Evolutionary conservation across 2,888 invertebrate genomes (phyloP).

Genomic region (Nipponacmea schrenckii): DNA sequence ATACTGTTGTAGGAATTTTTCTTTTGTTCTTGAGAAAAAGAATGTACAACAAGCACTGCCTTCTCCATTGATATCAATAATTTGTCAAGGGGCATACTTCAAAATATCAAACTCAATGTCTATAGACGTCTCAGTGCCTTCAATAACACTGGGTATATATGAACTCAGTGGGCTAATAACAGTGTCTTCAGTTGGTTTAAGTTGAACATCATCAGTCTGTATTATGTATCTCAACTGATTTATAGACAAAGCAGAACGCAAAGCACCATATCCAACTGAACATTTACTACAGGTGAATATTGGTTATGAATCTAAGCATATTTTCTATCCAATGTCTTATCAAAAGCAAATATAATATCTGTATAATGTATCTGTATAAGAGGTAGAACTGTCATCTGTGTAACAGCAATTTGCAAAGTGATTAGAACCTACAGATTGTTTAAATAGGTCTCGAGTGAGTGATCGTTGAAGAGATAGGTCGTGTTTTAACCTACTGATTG

Average conservation of each 20-base stretch:
- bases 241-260: neutral
- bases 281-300: slow-evolving; percentile 1
- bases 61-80: neutral
- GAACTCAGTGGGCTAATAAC: neutral
- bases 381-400: neutral
- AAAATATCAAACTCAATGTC: slow-evolving; percentile 1
- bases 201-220: neutral
- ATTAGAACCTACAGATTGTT: slow-evolving; percentile 31
- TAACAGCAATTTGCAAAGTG: slow-evolving; percentile 28
- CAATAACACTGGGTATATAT: neutral
- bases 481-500: no score
- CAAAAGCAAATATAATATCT: neutral
- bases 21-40: neutral
- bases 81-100: neutral
- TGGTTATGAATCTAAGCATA: neutral
- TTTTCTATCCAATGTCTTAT: neutral
- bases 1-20: slow-evolving; percentile 19
- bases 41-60: neutral
- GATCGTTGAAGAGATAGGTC: no score
- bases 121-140: neutral
- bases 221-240: neutral
- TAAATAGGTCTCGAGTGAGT: no score
- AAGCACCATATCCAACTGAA: neutral
- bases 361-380: no score
- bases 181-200: neutral